phyloP scores from a whole-genome alignment of 2,113 vertebrate species.

The Hemiprocne comata region DNA sequence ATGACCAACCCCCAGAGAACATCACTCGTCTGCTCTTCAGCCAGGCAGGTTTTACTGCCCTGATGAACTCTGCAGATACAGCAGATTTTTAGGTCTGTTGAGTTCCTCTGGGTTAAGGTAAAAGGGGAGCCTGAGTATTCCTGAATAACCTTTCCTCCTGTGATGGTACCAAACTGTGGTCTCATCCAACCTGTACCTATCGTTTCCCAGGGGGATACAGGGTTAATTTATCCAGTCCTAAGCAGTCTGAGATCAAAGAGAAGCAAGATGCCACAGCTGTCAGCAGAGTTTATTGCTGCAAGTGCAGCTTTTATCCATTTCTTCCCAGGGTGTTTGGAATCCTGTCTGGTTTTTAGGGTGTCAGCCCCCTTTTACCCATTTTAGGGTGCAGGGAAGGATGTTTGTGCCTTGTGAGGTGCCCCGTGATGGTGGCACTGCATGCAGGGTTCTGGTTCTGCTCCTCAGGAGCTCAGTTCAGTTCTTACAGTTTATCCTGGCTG shows the following conservation, averaged over 20 bases:
- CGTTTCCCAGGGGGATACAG: background rate
- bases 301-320: background rate
- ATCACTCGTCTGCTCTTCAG: background rate
- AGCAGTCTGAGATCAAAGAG: rapidly evolving
- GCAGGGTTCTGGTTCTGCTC: background rate
- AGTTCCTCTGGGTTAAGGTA: background rate
- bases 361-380: background rate
- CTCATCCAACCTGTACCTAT: background rate
- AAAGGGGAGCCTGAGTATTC: background rate
- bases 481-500: rapidly evolving
- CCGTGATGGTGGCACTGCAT: rapidly evolving
- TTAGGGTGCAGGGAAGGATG: background rate
- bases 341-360: background rate
- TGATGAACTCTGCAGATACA: background rate
- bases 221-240: background rate
- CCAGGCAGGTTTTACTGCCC: background rate
- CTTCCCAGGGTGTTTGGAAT: background rate
- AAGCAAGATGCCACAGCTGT: rapidly evolving
- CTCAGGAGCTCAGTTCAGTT: background rate
- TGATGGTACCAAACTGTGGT: rapidly evolving
- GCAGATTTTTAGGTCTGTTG: background rate
- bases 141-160: background rate
- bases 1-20: background rate
- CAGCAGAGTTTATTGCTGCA: background rate
- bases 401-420: rapidly evolving